These are phyloP conservation scores for Ciconia nigra DNA, from an alignment of 2,797 vertebrate species.

Conservation along the genomic window DNA sequence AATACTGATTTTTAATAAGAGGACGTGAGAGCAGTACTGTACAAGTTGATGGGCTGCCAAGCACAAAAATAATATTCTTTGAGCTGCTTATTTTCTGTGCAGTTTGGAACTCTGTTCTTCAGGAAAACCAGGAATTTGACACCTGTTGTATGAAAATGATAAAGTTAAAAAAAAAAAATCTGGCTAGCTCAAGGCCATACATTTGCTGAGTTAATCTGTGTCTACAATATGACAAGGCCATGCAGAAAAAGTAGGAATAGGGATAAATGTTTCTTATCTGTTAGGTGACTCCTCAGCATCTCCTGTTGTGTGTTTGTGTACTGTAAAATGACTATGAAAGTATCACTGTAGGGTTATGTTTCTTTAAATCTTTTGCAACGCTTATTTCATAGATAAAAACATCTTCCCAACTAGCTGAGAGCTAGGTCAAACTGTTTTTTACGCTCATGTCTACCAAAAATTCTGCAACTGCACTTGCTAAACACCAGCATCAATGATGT, in stretches of 20 bases:
- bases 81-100: background rate
- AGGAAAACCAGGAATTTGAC: background rate
- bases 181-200: background rate
- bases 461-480: background rate
- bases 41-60: background rate
- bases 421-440: background rate
- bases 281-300: background rate
- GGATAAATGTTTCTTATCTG: background rate
- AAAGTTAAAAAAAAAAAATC: background rate
- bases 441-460: background rate
- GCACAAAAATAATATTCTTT: background rate
- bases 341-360: background rate
- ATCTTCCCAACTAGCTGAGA: background rate
- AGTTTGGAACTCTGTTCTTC: background rate
- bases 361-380: background rate
- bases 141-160: background rate
- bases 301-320: background rate
- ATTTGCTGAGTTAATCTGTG: background rate
- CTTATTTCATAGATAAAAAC: background rate
- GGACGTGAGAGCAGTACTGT: background rate
- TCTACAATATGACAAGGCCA: background rate
- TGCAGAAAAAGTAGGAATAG: background rate
- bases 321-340: background rate
- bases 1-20: background rate
- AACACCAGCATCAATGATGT: background rate